Percentiles rank a stretch among this genome's conserved stretches.
phyloP scores from a whole-genome alignment of 64 coral and sea anemone species.

The Pocillopora verrucosa region DNA sequence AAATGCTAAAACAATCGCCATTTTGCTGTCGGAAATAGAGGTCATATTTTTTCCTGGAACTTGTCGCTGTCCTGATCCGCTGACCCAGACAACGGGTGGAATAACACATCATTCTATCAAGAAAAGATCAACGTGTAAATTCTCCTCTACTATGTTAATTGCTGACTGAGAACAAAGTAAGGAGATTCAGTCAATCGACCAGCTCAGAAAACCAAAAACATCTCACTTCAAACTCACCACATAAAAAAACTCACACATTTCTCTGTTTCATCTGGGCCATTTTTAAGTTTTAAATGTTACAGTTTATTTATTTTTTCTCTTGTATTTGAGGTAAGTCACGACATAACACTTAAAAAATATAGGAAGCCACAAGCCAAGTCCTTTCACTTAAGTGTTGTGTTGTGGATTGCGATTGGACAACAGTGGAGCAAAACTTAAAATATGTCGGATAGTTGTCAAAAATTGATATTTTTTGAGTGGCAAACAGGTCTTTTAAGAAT shows the following conservation, averaged over 20 bases:
- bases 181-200: background rate
- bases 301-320: background rate
- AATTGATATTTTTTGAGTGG: background rate
- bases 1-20: background rate
- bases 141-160: background rate
- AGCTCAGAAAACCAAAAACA: no score
- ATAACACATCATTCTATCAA: background rate
- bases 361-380: background rate
- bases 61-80: background rate
- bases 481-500: background rate
- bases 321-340: background rate
- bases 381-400: background rate
- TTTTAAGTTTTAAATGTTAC: background rate
- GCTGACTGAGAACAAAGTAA: background rate
- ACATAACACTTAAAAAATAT: background rate
- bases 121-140: background rate
- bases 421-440: background rate
- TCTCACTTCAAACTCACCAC: no score
- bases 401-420: background rate
- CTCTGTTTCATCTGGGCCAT: no score
- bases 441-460: background rate
- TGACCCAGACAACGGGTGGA: conserved; percentile 8
- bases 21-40: conserved; percentile 14
- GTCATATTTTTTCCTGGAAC: background rate
- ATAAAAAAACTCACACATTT: no score